Percentiles rank a stretch among this genome's conserved stretches.
Evolutionary conservation across 2,797 vertebrate genomes (phyloP).

Genomic region (Cirrhinus molitorella): DNA sequence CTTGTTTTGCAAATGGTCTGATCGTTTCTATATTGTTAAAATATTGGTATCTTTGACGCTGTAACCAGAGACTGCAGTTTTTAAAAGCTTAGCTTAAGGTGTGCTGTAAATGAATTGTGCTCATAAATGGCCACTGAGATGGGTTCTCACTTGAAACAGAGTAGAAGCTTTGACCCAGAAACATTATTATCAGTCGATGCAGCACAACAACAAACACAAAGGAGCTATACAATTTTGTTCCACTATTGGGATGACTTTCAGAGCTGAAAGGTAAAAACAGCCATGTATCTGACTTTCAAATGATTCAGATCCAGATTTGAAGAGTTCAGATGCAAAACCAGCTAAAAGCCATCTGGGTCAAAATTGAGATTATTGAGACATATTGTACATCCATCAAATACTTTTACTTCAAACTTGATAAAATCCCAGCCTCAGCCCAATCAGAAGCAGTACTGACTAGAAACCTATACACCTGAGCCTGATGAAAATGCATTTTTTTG

Average conservation of each 20-base stretch:
- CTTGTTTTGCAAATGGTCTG: not conserved
- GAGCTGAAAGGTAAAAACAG: too few species aligned
- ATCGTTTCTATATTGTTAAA: not conserved
- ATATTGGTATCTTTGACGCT: not conserved
- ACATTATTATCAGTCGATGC: not conserved
- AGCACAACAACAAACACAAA: not conserved
- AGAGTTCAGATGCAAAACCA: too few species aligned
- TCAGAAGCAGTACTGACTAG: too few species aligned
- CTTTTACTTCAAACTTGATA: too few species aligned
- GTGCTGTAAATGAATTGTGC: not conserved
- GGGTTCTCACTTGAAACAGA: not conserved
- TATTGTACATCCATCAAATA: too few species aligned
- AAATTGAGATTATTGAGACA: too few species aligned
- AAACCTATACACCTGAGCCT: too few species aligned
- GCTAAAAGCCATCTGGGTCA: too few species aligned
- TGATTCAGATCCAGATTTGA: too few species aligned
- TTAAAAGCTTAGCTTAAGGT: not conserved
- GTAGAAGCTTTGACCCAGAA: not conserved
- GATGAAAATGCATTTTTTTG: too few species aligned
- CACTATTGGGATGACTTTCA: not conserved
- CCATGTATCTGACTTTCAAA: not conserved
- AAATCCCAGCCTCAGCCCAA: too few species aligned
- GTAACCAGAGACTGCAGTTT: too few species aligned
- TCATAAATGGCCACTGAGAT: not conserved
- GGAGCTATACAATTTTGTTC: not conserved